Evolutionary conservation across 2,888 invertebrate genomes (phyloP).

Genomic region (Spatulosminthurus flaviceps): DNA sequence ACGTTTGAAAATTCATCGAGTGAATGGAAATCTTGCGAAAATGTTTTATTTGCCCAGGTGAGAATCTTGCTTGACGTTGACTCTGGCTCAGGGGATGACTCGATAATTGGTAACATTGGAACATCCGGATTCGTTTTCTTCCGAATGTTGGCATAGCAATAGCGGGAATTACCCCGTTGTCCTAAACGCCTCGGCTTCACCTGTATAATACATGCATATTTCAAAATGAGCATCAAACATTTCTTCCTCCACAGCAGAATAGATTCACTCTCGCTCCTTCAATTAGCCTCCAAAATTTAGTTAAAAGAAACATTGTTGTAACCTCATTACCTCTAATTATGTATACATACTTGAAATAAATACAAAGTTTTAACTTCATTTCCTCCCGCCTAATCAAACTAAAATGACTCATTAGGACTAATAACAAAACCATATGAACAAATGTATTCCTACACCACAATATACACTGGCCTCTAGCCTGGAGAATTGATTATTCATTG

Average conservation of each 20-base stretch:
- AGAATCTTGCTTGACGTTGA: slow-evolving; percentile 43
- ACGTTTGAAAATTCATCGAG: slow-evolving; percentile 45
- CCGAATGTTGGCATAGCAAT: slow-evolving; percentile 61
- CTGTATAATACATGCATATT: slow-evolving; percentile 25
- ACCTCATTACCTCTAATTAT: not conserved
- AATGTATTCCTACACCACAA: too few relatives aligned
- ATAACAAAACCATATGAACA: too few relatives aligned
- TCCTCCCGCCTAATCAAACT: too few relatives aligned
- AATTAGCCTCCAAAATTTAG: too few relatives aligned
- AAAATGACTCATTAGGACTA: too few relatives aligned
- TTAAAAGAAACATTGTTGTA: slow-evolving; percentile 7
- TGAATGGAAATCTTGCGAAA: slow-evolving; percentile 40
- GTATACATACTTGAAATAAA: too few relatives aligned
- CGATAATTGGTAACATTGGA: slow-evolving; percentile 40
- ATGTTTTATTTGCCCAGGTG: slow-evolving; percentile 41
- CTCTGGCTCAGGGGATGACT: slow-evolving; percentile 25
- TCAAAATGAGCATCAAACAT: too few relatives aligned
- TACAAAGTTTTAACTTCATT: too few relatives aligned
- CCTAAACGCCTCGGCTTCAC: slow-evolving; percentile 60
- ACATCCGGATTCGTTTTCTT: slow-evolving; percentile 52
- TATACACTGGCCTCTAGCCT: too few relatives aligned
- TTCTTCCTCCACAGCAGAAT: too few relatives aligned
- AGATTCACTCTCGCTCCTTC: too few relatives aligned
- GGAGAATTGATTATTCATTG: too few relatives aligned
- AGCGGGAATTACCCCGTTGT: slow-evolving; percentile 58